A percentile compares a stretch with the other conserved stretches of the same genome.
phyloP scores from a whole-genome alignment of 2,113 vertebrate species.

The Pelvicachromis taeniatus region DNA sequence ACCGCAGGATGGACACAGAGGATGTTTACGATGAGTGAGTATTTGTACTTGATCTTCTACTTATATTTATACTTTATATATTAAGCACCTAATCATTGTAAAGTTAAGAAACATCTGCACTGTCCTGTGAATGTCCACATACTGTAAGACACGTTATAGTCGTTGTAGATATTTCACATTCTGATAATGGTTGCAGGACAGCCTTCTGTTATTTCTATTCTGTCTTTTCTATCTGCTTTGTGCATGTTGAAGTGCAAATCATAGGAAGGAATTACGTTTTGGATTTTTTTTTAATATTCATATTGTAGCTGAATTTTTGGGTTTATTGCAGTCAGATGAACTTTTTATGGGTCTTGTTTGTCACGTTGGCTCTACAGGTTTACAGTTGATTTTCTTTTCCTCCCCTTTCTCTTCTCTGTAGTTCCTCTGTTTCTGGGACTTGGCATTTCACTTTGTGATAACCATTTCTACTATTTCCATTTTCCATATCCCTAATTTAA shows the following conservation, averaged over 20 bases:
- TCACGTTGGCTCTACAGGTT: neutral
- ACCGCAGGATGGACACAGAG: conserved; percentile 96
- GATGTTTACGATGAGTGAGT: conserved; percentile 97
- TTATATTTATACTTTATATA: neutral
- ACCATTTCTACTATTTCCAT: conserved; percentile 85
- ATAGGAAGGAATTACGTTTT: neutral
- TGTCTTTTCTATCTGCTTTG: neutral
- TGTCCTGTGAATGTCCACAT: neutral
- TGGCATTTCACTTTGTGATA: conserved; percentile 99
- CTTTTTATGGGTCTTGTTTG: neutral
- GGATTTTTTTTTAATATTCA: neutral
- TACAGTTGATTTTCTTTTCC: conserved; percentile 13
- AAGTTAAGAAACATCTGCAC: neutral
- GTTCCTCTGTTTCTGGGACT: conserved; percentile 91
- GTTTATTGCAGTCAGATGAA: neutral
- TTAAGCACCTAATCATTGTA: neutral
- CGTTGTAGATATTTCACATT: neutral
- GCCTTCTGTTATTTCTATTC: neutral
- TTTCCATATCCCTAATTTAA: conserved; percentile 32
- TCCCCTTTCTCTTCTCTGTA: conserved; percentile 72
- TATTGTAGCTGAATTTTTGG: neutral
- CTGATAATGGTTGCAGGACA: conserved; percentile 10
- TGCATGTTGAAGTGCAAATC: neutral
- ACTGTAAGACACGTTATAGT: fast-evolving
- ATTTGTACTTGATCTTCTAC: neutral